Evolutionary conservation across 2,797 vertebrate species (phyloP), one percentile per base, ranked within the genome.

Genomic region (Arrhamphus sclerolepis): DNA sequence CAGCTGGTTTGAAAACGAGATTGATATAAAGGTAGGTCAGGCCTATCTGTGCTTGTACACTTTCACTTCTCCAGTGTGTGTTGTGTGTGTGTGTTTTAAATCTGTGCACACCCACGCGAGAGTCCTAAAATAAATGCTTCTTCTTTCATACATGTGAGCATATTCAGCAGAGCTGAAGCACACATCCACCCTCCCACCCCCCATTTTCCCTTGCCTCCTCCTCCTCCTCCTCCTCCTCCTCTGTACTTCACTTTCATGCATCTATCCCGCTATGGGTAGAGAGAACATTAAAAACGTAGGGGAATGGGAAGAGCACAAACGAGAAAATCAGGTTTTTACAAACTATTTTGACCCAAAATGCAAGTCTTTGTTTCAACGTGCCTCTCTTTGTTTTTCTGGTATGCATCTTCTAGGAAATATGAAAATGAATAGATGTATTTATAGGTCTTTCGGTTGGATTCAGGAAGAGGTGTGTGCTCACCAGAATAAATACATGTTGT

Each of bases 91-190:
- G 75, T 75, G 70, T 75, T 77, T 87, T 54, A 82, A 78, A 84
- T 89, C 61, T 84, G 84, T 65, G 81, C 63, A 84, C 84, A 86
- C 91, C 90, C 90, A 92, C 89, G 64, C 89, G 2, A 70, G 53
- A 78, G 73, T 87, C 85, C 82, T 83, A 91, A 93, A 93, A 93
- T 92, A 93, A 89, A 90, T 87, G 55, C 78, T 89, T 88, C 88
- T 90, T 81, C 86, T 92, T 91, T 86, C 85, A 89, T 91, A 89
- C 87, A 89, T 92, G 89, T 88, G 87, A 89, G 82, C 74, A 52
- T 82, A 89, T 92, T 92, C 85, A 87, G 84, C 83, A 90, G 76
- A 89, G 83, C 72, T 79, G 78, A 80, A 83, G 77, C 71, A 76
- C 81, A 80, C 72, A 77, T 75, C 79, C 84, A 75, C 84, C 82